Conservation (phyloP, 2,113 vertebrate species). For the Progne subis region DNA sequence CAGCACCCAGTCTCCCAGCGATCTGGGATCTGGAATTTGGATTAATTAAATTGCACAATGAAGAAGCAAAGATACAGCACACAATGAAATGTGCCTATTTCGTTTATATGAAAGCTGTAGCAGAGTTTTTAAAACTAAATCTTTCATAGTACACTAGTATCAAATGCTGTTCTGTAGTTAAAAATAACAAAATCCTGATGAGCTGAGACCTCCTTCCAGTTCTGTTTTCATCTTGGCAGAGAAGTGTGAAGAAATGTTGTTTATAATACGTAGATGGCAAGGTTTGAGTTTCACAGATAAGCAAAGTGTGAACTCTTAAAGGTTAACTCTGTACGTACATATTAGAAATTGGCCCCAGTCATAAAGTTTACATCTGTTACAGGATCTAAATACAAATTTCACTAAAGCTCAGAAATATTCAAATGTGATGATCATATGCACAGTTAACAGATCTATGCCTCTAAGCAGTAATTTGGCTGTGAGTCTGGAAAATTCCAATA, state of each 20-base stretch:
- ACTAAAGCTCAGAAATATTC: slow-evolving; percentile 53
- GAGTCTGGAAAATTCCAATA: slow-evolving; percentile 74
- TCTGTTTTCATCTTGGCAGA: slow-evolving; percentile 51
- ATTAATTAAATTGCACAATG: not conserved
- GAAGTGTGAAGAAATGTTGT: slow-evolving; percentile 34
- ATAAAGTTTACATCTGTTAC: slow-evolving; percentile 55
- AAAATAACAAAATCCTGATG: slow-evolving; percentile 33
- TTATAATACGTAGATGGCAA: slow-evolving; percentile 38
- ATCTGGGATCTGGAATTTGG: not conserved
- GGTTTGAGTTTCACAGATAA: slow-evolving; percentile 54
- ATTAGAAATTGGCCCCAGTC: slow-evolving; percentile 33
- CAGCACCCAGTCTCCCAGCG: accelerated
- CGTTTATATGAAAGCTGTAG: not conserved
- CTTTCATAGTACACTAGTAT: not conserved
- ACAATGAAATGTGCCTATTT: not conserved
- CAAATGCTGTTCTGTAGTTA: slow-evolving; percentile 10
- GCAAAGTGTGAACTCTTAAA: slow-evolving; percentile 53
- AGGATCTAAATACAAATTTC: slow-evolving; percentile 59
- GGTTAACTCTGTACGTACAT: slow-evolving; percentile 4
- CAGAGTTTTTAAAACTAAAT: not conserved
- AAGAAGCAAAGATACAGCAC: not conserved
- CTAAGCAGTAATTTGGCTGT: slow-evolving; percentile 23
- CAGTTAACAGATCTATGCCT: slow-evolving; percentile 40
- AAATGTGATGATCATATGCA: slow-evolving; percentile 63
- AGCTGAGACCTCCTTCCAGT: slow-evolving; percentile 21